phyloP scores from a whole-genome alignment of 2,797 vertebrate species.

The Sparidentex hasta region DNA sequence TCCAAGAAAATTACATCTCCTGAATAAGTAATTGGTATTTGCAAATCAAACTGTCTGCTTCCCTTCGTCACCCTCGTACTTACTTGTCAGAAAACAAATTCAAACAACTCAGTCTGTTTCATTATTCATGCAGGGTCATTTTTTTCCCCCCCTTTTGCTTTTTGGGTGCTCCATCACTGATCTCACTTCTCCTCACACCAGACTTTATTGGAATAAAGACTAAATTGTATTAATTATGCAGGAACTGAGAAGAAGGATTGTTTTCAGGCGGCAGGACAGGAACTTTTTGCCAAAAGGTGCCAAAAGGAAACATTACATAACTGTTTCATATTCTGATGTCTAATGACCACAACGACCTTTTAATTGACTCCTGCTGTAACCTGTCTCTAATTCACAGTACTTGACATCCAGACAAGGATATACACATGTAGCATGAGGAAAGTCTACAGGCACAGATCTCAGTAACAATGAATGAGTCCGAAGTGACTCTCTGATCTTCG shows the following conservation, averaged over 20 bases:
- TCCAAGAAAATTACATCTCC: slow-evolving; percentile 49
- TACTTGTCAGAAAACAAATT: slow-evolving; percentile 61
- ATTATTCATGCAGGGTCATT: slow-evolving; percentile 62
- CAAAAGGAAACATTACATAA: slow-evolving; percentile 30
- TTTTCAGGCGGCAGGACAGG: slow-evolving; percentile 26
- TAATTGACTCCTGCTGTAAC: background rate
- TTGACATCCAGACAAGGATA: background rate
- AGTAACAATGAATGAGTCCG: background rate
- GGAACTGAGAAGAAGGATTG: slow-evolving; percentile 9
- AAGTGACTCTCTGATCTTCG: background rate
- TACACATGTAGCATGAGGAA: background rate
- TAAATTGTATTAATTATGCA: slow-evolving; percentile 64
- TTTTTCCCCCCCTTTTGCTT: background rate
- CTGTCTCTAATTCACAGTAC: slow-evolving; percentile 1
- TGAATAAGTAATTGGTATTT: slow-evolving; percentile 64
- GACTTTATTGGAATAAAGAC: slow-evolving; percentile 37
- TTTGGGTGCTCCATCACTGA: slow-evolving; percentile 37
- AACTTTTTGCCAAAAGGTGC: slow-evolving; percentile 26
- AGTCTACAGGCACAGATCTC: background rate
- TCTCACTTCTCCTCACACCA: slow-evolving; percentile 28
- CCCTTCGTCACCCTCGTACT: slow-evolving; percentile 38
- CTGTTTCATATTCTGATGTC: slow-evolving; percentile 19
- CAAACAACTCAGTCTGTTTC: slow-evolving; percentile 51
- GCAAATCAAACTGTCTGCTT: slow-evolving; percentile 51
- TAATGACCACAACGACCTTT: slow-evolving; percentile 11